A percentile compares a stretch with the other conserved stretches of the same genome.
phyloP scores from a whole-genome alignment of 2,113 vertebrate species.

The Meriones unguiculatus region DNA sequence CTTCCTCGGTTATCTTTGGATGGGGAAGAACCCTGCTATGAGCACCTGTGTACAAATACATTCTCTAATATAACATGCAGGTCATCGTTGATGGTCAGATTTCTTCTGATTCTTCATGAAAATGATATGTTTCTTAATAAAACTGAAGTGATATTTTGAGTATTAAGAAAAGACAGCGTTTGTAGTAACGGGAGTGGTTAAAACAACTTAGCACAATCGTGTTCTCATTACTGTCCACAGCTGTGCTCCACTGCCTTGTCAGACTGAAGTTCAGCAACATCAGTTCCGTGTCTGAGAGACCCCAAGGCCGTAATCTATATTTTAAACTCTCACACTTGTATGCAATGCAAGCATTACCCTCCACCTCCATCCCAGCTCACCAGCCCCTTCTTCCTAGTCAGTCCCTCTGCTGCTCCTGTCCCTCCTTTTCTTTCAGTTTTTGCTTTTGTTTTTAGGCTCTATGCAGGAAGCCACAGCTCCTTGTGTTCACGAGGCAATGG shows the following conservation, averaged over 20 bases:
- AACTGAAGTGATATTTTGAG: neutral
- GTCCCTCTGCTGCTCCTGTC: too few relatives aligned
- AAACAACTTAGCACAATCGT: neutral
- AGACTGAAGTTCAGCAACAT: neutral
- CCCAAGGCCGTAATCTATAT: neutral
- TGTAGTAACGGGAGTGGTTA: neutral
- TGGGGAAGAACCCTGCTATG: neutral
- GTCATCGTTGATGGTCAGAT: neutral
- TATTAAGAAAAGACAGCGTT: neutral
- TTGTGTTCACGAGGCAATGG: neutral
- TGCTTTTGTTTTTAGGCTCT: neutral
- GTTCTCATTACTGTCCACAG: neutral
- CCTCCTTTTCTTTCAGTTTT: neutral
- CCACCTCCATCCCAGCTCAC: too few relatives aligned
- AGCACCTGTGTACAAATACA: neutral
- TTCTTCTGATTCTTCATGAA: neutral
- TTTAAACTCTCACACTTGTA: neutral
- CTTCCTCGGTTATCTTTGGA: neutral
- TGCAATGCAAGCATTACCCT: neutral
- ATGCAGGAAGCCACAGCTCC: neutral
- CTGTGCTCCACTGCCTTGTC: neutral
- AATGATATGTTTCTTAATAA: neutral
- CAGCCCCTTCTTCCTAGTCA: neutral
- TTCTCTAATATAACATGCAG: neutral
- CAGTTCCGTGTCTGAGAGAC: too few relatives aligned